Base-by-base conservation (phyloP, 2,113 vertebrate genomes). In the Xenopus borealis region DNA sequence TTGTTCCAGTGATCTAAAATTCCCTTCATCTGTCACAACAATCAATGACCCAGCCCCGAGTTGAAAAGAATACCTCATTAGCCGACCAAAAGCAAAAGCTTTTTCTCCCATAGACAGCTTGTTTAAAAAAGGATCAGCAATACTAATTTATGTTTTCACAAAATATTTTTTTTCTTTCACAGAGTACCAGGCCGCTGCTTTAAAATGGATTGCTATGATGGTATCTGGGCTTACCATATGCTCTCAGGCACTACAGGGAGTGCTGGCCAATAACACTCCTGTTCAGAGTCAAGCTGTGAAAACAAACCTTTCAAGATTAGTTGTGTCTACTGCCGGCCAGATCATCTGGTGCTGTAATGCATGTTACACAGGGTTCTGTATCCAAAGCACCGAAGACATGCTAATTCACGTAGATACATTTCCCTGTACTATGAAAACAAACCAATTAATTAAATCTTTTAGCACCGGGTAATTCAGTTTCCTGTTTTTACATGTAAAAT, bases 201-300 rank as follows among this genome's bases (percentile, higher is more conserved):
- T 89, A 80, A 87, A 80, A 73, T 86, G 66, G 50, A 53, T 63
- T 81, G 78, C 63, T 82, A 9, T 1, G 68, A 82, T 83, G 84
- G 79, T 89, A 87, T 90, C 90, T 87, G 81, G 84, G 82, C 69
- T 80, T 75, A 62, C 81, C 86, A 81, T 80, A 81, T 5, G 0
- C 83, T 84, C 83, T 76, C 85, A 80, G 82, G 81, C 89, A 86
- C 90, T 81, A 85, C 85, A 40, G 90, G 91, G 89, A 89, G 86
- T n/a, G 80, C 76, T 79, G 82, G 79, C 86, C 86, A 80, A 86
- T 85, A 81, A 70, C 71, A 62, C 67, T 70, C 82, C 80, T 71
- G 84, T 83, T 84, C 84, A 78, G 53, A 83, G 85, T 79, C 84
- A 91, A 92, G 92, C 91, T 93, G 92, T 88, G 89, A 90, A 93